A percentile compares a stretch with the other conserved stretches of the same genome.
phyloP scores from a whole-genome alignment of 2,797 vertebrate species.

The Fistularia tabacaria region DNA sequence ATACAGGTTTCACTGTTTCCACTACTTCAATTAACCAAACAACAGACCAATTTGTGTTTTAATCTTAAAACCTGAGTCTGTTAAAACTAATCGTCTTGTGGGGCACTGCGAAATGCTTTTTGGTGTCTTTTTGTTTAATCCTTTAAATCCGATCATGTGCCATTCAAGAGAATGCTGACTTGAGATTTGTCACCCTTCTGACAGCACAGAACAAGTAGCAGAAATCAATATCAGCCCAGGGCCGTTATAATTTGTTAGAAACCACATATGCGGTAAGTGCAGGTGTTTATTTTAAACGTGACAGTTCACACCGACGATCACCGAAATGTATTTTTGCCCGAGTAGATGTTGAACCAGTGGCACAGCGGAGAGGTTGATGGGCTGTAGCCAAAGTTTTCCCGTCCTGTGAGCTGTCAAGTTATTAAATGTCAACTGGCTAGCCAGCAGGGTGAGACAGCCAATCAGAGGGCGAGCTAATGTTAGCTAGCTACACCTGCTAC shows the following conservation, averaged over 20 bases:
- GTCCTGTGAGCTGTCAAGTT: conserved; percentile 54
- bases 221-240: no score
- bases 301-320: background rate
- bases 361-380: conserved; percentile 14
- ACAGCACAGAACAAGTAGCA: no score
- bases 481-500: conserved; percentile 48
- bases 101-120: conserved; percentile 14
- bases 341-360: conserved; percentile 2
- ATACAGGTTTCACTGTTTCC: no score
- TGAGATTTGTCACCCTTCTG: no score
- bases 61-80: conserved; percentile 44
- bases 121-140: no score
- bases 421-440: conserved; percentile 57
- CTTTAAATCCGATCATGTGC: no score
- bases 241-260: no score
- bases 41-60: conserved; percentile 19
- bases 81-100: conserved; percentile 35
- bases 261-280: no score
- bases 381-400: conserved; percentile 21
- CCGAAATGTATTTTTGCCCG: conserved; percentile 1
- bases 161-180: no score
- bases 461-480: conserved; percentile 50
- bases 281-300: background rate
- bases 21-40: no score
- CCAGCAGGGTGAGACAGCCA: conserved; percentile 49